Evolutionary conservation across 2,797 vertebrate species (phyloP).

Genomic region (Phylloscopus collybita): DNA sequence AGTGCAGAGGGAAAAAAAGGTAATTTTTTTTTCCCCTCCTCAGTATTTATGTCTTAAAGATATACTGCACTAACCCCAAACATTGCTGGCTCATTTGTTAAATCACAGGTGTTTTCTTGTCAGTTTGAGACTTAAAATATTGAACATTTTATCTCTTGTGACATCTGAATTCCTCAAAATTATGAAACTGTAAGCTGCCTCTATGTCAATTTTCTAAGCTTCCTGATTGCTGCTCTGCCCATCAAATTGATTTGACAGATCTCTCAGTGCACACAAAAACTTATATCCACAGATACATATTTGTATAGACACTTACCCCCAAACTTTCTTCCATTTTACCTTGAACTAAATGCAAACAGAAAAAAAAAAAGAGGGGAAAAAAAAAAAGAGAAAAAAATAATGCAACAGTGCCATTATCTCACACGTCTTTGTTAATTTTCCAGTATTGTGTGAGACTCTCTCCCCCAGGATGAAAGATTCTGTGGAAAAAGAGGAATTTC

Average conservation of each 20-base stretch:
- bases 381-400: not conserved
- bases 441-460: not conserved
- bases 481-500: not conserved
- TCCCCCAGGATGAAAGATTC: not conserved
- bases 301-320: too few species aligned
- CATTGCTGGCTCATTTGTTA: not conserved
- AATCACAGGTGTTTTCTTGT: not conserved
- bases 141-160: not conserved
- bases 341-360: not conserved
- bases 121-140: not conserved
- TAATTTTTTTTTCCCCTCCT: not conserved
- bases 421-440: not conserved
- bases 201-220: not conserved
- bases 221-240: not conserved
- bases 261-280: not conserved
- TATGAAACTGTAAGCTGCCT: not conserved
- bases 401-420: not conserved
- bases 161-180: not conserved
- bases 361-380: too few species aligned
- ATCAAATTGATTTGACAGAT: not conserved
- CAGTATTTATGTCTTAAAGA: not conserved
- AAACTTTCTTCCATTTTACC: not conserved
- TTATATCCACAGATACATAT: too few species aligned
- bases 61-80: not conserved
- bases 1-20: rapidly evolving